phyloP scores from a whole-genome alignment of 2,888 invertebrate genomes.

The Drosophila conformis region DNA sequence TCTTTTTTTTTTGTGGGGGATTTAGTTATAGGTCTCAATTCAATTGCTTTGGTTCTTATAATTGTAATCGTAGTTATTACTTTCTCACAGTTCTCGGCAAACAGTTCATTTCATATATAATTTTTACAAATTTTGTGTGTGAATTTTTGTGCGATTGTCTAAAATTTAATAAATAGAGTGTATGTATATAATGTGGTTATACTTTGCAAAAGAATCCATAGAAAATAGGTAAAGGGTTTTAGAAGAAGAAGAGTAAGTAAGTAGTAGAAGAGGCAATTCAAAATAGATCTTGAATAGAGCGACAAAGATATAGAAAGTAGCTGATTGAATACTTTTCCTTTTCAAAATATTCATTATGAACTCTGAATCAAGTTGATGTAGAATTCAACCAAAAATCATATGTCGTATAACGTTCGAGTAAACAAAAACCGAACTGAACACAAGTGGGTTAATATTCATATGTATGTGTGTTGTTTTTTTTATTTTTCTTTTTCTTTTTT shows the following conservation, averaged over 20 bases:
- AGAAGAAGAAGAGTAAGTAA: constrained; percentile 34
- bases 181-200: constrained; percentile 73
- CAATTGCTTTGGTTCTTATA: constrained; percentile 58
- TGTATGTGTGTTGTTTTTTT: constrained; percentile 14
- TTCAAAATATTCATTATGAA: constrained; percentile 43
- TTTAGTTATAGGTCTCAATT: constrained; percentile 48
- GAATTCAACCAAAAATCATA: constrained; percentile 27
- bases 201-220: constrained; percentile 67
- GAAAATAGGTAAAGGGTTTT: constrained; percentile 34
- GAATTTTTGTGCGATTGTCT: constrained; percentile 70
- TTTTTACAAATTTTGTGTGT: constrained; percentile 57
- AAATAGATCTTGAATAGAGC: constrained; percentile 45
- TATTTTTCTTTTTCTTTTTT: not conserved
- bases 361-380: constrained; percentile 27
- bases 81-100: constrained; percentile 50
- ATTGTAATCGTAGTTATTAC: constrained; percentile 34
- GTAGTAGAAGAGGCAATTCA: constrained; percentile 59
- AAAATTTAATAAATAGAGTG: constrained; percentile 54
- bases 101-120: constrained; percentile 49
- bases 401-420: constrained; percentile 6
- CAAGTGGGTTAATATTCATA: constrained; percentile 15
- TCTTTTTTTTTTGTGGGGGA: constrained; percentile 4
- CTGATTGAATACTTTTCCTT: constrained; percentile 54
- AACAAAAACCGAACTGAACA: constrained; percentile 12
- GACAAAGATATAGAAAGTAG: constrained; percentile 46